Evolutionary conservation across 1,140 invertebrate genomes (phyloP), one percentile per base, ranked within the genome.

Genomic region (Zaprionus vittiger): DNA sequence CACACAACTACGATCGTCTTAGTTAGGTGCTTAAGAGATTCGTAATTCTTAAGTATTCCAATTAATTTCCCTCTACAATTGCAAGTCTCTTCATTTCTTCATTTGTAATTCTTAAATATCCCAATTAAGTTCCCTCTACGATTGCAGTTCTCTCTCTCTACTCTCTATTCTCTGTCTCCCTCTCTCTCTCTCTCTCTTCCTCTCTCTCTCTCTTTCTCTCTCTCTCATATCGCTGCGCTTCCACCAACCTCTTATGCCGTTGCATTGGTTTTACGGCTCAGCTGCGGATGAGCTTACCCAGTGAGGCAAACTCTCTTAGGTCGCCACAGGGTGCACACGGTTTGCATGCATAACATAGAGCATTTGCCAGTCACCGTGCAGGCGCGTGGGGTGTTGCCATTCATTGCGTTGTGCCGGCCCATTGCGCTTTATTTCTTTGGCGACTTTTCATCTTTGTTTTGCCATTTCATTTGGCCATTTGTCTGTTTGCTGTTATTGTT

Each of bases 401-500:
- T 60, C 47, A 52, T 24, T 22, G 47, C 47, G 47, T 62, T 60
- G 14, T 75, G 41, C 41, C 52, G 63, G 60, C 52, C 66, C 60
- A 38, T 60, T 47, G 68, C 15, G 61, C 37, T 60, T 68, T 72
- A 67, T 77, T 63, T 79, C 57, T 60, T 67, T 79, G 79, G 65
- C 78, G 61, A 80, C 67, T 68, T 85, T 77, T 81, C 79, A 77
- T 85, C 76, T 81, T 82, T 85, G 83, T 79, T 85, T 70, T 79
- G 83, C 75, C 78, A 79, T 85, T 85, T 81, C 78, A 85, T 85
- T 85, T 81, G 83, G 83, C 81, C 67, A 85, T 85, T 78, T 80
- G 75, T 62, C 67, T 54, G 26, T 57, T 52, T 64, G 28, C 59
- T 22, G 22, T 38, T 61, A 24, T 52, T 52, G 47, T 52, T 55